Conservation (phyloP, 2,888 invertebrate genomes). For the Dioctria rufipes region DNA sequence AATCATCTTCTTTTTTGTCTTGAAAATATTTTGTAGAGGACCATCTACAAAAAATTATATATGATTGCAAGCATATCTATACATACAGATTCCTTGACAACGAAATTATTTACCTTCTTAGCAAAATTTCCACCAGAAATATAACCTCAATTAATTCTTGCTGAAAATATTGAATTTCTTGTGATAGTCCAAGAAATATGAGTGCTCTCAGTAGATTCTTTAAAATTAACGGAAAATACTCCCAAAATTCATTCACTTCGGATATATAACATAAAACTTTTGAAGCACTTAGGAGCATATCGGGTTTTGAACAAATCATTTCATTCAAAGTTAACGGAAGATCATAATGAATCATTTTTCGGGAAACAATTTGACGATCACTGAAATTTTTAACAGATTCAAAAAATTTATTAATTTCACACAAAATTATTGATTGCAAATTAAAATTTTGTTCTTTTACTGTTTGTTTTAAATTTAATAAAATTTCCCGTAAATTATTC, state of each 20-base stretch:
- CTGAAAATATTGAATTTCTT: constrained; percentile 2
- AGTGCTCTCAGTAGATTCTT: constrained; percentile 41
- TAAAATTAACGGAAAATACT: constrained; percentile 39
- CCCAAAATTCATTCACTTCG: constrained; percentile 44
- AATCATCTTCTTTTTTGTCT: not conserved
- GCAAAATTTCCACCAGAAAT: constrained; percentile 40
- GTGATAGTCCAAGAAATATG: constrained; percentile 8
- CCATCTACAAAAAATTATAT: no score
- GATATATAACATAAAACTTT: constrained; percentile 47
- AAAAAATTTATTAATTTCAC: constrained; percentile 6
- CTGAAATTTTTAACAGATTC: not conserved
- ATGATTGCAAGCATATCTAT: no score
- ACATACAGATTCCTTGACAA: no score
- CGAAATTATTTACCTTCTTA: constrained; percentile 35
- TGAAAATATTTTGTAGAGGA: not conserved
- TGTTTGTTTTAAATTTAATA: constrained; percentile 6
- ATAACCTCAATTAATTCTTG: constrained; percentile 53
- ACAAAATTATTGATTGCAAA: not conserved
- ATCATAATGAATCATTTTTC: not conserved
- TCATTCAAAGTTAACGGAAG: constrained; percentile 35
- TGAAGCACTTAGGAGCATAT: not conserved
- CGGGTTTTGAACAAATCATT: constrained; percentile 37
- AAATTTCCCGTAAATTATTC: not conserved
- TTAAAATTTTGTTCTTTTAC: constrained; percentile 3
- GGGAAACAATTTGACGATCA: not conserved